Conservation (phyloP, 2,797 vertebrate genomes). For the Anguilla obscura region DNA sequence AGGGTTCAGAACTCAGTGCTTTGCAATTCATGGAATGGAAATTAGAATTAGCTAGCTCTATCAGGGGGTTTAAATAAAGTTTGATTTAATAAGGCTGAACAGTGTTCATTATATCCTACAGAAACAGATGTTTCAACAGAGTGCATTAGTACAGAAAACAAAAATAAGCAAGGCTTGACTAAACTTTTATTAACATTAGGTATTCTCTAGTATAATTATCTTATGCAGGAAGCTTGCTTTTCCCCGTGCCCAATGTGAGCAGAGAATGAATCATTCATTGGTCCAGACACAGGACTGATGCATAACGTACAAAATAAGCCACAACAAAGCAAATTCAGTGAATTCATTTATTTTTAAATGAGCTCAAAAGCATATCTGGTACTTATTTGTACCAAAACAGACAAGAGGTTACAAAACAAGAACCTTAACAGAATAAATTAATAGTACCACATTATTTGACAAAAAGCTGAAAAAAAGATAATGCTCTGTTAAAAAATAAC, state of each 20-base stretch:
- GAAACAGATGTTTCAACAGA: too few species aligned
- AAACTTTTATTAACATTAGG: background rate
- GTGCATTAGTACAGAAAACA: background rate
- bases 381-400: slow-evolving; percentile 67
- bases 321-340: background rate
- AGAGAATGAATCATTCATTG: background rate
- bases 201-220: background rate
- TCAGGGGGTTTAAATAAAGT: too few species aligned
- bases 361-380: slow-evolving; percentile 63
- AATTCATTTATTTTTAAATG: slow-evolving; percentile 71
- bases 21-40: too few species aligned
- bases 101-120: too few species aligned
- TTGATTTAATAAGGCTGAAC: too few species aligned
- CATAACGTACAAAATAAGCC: background rate
- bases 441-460: slow-evolving; percentile 64
- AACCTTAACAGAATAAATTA: slow-evolving; percentile 76
- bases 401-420: slow-evolving; percentile 69
- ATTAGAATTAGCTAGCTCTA: too few species aligned
- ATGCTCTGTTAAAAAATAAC: slow-evolving; percentile 66
- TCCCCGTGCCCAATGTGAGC: background rate
- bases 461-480: slow-evolving; percentile 50
- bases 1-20: too few species aligned
- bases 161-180: background rate
- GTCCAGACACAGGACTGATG: background rate
- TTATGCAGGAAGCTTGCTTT: background rate